These are phyloP conservation scores for Pachycephus smyrnensis DNA, from an alignment of 2,888 invertebrate species.

Conservation along the genomic window DNA sequence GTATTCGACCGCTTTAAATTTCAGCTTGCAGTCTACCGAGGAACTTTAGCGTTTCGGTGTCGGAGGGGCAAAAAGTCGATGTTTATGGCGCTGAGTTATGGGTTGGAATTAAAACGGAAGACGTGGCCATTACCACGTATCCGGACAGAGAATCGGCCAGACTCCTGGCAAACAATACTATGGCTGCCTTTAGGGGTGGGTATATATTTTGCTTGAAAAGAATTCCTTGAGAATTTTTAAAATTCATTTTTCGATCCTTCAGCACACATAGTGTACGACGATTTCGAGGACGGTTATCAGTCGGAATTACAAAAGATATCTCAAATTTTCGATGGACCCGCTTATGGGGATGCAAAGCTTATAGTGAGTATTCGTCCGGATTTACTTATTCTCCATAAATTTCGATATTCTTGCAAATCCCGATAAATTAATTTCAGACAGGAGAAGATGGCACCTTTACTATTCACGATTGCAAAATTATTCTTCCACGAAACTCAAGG, in stretches of 20 bases:
- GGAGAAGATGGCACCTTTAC: neutral
- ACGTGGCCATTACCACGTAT: conserved; percentile 21
- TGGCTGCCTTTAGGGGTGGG: conserved; percentile 33
- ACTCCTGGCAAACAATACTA: conserved; percentile 29
- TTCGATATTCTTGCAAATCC: neutral
- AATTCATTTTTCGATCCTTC: neutral
- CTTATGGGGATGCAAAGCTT: neutral
- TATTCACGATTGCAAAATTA: neutral
- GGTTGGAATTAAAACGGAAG: conserved; percentile 17
- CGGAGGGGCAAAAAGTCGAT: conserved; percentile 17
- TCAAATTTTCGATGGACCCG: neutral
- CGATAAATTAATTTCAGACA: neutral
- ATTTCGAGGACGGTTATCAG: neutral
- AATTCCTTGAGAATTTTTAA: neutral
- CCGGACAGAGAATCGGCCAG: conserved; percentile 27
- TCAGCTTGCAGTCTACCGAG: conserved; percentile 27
- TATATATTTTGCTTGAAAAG: neutral
- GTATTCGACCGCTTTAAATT: neutral
- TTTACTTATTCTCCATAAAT: neutral
- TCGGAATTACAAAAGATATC: neutral
- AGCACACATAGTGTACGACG: neutral
- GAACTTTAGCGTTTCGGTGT: conserved; percentile 28
- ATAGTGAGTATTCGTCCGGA: neutral
- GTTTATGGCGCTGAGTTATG: conserved; percentile 29
- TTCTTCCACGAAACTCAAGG: neutral